Conservation (phyloP, 2,888 invertebrate genomes). For the Meteorus colon region DNA sequence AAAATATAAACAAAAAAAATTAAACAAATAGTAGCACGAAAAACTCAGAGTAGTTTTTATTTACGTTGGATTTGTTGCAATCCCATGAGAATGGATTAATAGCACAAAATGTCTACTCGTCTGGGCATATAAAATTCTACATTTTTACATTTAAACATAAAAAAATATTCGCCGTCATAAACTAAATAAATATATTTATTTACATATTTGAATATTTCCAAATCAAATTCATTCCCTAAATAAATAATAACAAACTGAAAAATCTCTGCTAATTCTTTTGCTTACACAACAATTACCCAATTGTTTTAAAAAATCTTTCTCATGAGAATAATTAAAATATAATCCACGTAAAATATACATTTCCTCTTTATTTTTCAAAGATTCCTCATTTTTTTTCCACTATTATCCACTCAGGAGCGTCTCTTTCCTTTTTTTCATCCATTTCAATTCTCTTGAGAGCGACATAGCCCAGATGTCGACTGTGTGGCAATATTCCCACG, state of each 20-base stretch:
- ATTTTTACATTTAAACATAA: background rate
- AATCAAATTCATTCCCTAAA: no score
- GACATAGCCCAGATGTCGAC: slow-evolving; percentile 17
- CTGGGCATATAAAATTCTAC: background rate
- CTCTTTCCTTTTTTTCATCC: slow-evolving; percentile 11
- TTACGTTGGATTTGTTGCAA: background rate
- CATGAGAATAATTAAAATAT: background rate
- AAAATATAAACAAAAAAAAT: background rate
- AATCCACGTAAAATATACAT: background rate
- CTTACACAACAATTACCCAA: no score
- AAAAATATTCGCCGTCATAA: background rate
- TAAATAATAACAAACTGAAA: no score
- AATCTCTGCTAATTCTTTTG: no score
- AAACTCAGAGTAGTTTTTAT: background rate
- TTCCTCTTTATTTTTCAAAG: background rate
- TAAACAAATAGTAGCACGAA: background rate
- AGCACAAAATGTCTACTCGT: background rate
- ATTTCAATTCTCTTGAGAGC: slow-evolving; percentile 9
- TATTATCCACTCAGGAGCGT: background rate
- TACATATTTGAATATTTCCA: no score
- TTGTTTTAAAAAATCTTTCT: background rate
- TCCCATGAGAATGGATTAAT: background rate
- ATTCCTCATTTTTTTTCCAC: background rate
- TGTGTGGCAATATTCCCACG: slow-evolving; percentile 27
- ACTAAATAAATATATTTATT: no score